Percentiles rank a stretch among this genome's conserved stretches.
These are phyloP conservation scores for Amblyopsis hoosieri DNA, from an alignment of 2,797 vertebrate species.

Conservation along the genomic window DNA sequence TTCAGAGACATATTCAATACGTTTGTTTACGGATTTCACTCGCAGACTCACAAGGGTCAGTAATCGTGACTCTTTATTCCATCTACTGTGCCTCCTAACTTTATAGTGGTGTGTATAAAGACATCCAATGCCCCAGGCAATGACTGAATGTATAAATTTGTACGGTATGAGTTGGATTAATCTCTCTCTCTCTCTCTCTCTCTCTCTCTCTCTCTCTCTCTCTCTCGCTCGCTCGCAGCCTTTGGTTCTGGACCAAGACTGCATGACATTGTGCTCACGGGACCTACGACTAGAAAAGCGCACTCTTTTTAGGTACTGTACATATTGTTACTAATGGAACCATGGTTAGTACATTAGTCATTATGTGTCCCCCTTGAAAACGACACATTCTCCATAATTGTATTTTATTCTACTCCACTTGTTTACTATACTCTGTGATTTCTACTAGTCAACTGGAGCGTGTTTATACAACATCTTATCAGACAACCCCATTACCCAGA, in stretches of 20 bases:
- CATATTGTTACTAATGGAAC: neutral
- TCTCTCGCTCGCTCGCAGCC: constrained; percentile 73
- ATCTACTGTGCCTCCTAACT: constrained; percentile 1
- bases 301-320: constrained; percentile 89
- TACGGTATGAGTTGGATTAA: too few species aligned
- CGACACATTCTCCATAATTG: neutral
- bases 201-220: too few species aligned
- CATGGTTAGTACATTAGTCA: constrained; percentile 47
- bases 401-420: too few species aligned
- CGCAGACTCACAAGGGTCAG: neutral
- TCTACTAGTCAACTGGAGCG: too few species aligned
- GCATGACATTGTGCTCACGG: constrained; percentile 90
- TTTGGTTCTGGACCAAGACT: constrained; percentile 95
- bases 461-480: too few species aligned
- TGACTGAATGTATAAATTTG: too few species aligned
- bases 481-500: neutral
- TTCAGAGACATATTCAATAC: neutral
- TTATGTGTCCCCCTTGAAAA: neutral
- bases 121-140: neutral
- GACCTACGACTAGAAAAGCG: constrained; percentile 94
- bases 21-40: too few species aligned
- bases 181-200: too few species aligned
- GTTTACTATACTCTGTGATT: too few species aligned
- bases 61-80: neutral
- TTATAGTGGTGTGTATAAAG: neutral